Percentiles rank a stretch among this genome's conserved stretches.
phyloP scores from a whole-genome alignment of 2,797 vertebrate genomes.

The Eulemur mongoz region DNA sequence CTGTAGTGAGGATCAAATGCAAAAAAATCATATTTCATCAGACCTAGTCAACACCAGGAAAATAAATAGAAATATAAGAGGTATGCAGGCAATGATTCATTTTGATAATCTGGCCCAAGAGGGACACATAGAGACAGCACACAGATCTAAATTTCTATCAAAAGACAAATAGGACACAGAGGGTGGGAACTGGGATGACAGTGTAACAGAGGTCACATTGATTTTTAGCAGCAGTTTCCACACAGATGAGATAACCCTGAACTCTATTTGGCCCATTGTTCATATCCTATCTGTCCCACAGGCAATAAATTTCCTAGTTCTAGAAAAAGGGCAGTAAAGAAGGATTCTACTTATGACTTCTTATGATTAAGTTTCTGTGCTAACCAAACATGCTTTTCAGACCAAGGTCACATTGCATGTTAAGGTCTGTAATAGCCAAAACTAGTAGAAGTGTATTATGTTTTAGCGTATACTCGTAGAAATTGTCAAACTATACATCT shows the following conservation, averaged over 20 bases:
- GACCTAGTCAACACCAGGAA: constrained; percentile 87
- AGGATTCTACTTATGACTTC: constrained; percentile 89
- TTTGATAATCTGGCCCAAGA: constrained; percentile 92
- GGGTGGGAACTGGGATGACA: constrained; percentile 91
- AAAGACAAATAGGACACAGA: constrained; percentile 93
- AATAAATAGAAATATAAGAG: constrained; percentile 91
- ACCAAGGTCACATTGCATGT: constrained; percentile 90
- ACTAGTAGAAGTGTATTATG: constrained; percentile 80
- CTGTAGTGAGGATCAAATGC: constrained; percentile 87
- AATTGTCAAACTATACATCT: constrained; percentile 83
- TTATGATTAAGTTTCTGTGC: constrained; percentile 92
- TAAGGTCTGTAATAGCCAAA: constrained; percentile 84
- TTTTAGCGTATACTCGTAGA: constrained; percentile 79
- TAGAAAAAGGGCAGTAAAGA: constrained; percentile 89
- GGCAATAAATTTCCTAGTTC: constrained; percentile 88
- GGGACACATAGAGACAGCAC: constrained; percentile 88
- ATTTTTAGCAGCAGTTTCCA: constrained; percentile 90
- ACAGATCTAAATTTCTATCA: constrained; percentile 87
- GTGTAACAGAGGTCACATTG: constrained; percentile 92
- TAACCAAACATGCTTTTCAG: constrained; percentile 88
- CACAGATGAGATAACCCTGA: constrained; percentile 91
- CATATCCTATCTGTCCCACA: constrained; percentile 91
- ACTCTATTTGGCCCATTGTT: constrained; percentile 92
- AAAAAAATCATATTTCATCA: constrained; percentile 89
- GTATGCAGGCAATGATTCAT: constrained; percentile 91